Evolutionary conservation across 2,888 invertebrate species (phyloP).

Genomic region (Nephrotoma appendiculata): DNA sequence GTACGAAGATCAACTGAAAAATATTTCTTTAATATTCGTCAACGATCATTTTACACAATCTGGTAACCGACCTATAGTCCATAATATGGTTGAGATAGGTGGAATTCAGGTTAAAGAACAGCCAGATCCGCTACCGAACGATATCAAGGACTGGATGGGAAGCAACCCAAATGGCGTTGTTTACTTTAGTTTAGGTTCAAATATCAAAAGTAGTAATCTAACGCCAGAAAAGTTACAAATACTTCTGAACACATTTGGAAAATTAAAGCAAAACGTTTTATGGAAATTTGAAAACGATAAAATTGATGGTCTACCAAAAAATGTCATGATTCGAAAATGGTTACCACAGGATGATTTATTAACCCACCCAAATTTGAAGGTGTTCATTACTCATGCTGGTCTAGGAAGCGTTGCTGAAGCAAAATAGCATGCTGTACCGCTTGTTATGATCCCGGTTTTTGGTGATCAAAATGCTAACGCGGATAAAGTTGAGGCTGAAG

Average conservation of each 20-base stretch:
- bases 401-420: conserved; percentile 35
- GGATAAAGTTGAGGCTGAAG: conserved; percentile 28
- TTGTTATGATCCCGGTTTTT: conserved; percentile 37
- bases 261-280: conserved; percentile 44
- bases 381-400: conserved; percentile 53
- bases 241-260: conserved; percentile 13
- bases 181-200: conserved; percentile 12
- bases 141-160: not conserved
- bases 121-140: conserved; percentile 14
- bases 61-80: conserved; percentile 23
- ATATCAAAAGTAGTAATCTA: conserved; percentile 8
- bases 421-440: conserved; percentile 34
- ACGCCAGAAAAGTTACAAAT: not conserved
- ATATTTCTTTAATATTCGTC: conserved; percentile 26
- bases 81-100: conserved; percentile 28
- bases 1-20: conserved; percentile 22
- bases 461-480: conserved; percentile 38
- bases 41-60: conserved; percentile 30
- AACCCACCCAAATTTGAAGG: conserved; percentile 40
- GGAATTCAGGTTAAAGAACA: conserved; percentile 17
- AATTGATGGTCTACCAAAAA: conserved; percentile 38
- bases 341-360: conserved; percentile 52
- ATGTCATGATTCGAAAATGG: conserved; percentile 46
- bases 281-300: conserved; percentile 54
- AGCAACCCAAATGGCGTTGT: conserved; percentile 8